Conservation (phyloP, 2,113 vertebrate genomes). For the Recurvirostra avosetta region DNA sequence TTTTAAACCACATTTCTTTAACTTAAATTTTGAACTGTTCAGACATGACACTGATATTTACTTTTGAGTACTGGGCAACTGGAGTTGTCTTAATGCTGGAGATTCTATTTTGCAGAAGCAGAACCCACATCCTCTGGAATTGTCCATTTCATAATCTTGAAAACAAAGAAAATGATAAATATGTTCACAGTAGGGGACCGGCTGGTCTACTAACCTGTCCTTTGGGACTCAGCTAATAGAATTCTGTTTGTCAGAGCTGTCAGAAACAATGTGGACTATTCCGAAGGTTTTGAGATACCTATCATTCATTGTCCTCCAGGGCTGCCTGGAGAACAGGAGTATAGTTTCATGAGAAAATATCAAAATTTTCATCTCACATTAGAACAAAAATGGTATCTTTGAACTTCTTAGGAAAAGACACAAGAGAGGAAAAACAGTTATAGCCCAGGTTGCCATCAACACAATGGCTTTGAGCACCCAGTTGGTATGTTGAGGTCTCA, state of each 20-base stretch:
- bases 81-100: neutral
- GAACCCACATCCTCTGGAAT: neutral
- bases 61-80: neutral
- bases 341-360: neutral
- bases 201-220: neutral
- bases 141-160: neutral
- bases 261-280: neutral
- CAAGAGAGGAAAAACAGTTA: neutral
- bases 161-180: neutral
- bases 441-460: neutral
- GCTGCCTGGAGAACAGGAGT: neutral
- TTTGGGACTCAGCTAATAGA: neutral
- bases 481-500: neutral
- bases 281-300: neutral
- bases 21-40: neutral
- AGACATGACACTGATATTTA: neutral
- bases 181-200: neutral
- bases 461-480: neutral
- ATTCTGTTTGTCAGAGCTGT: neutral
- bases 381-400: neutral
- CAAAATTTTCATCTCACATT: neutral
- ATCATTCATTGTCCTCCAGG: neutral
- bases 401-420: neutral
- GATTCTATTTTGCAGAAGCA: neutral
- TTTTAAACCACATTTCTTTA: neutral